A percentile compares a stretch with the other conserved stretches of the same genome.
Evolutionary conservation across 2,888 invertebrate genomes (phyloP).

Genomic region (Cacoxenus indagator): DNA sequence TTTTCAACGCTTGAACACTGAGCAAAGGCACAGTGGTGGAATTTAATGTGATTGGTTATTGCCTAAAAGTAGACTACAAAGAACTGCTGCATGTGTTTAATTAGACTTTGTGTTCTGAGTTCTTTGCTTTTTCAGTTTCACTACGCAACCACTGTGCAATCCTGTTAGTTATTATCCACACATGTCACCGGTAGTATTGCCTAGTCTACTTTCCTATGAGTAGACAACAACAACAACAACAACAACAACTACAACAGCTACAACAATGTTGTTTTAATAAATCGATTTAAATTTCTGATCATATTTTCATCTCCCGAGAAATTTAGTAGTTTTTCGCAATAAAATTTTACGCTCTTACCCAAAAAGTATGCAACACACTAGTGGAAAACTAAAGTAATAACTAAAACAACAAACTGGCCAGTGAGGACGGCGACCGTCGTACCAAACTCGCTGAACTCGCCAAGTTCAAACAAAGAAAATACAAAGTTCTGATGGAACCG

Average conservation of each 20-base stretch:
- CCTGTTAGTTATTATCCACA: too few relatives aligned
- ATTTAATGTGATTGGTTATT: neutral
- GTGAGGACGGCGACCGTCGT: neutral
- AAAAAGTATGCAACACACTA: conserved; percentile 46
- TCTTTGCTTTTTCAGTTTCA: neutral
- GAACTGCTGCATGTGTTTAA: neutral
- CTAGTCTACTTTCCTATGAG: neutral
- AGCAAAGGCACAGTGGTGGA: neutral
- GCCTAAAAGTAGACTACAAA: neutral
- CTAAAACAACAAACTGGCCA: neutral
- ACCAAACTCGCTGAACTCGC: conserved; percentile 28
- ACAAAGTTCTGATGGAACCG: conserved; percentile 49
- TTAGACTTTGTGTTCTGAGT: too few relatives aligned
- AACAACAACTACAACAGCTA: neutral
- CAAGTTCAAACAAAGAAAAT: conserved; percentile 60
- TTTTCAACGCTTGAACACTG: neutral
- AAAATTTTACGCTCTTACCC: conserved; percentile 47
- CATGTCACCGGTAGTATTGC: too few relatives aligned
- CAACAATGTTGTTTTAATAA: conserved; percentile 62
- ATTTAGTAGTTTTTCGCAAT: conserved; percentile 62
- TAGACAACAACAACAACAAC: neutral
- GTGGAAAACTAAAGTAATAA: conserved; percentile 51
- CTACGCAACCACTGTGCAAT: too few relatives aligned
- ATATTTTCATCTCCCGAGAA: conserved; percentile 64
- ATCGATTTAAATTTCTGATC: conserved; percentile 68